Percentiles rank a stretch among this genome's conserved stretches.
phyloP scores from a whole-genome alignment of 2,888 invertebrate species.

The Parthenolecanium corni region DNA sequence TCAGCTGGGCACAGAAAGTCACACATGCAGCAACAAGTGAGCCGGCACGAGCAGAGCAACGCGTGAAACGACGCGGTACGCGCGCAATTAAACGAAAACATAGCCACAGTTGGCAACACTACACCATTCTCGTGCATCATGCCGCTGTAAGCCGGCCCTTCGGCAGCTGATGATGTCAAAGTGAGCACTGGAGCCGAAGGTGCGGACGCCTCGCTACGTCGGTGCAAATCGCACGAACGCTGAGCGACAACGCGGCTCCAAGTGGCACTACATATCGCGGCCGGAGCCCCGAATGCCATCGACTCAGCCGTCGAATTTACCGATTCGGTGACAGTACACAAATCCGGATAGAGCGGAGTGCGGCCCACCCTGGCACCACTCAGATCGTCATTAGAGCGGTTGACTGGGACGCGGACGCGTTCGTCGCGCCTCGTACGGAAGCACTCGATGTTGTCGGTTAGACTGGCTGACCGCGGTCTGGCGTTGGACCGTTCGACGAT shows the following conservation, averaged over 20 bases:
- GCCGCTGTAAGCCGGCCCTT: no score
- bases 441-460: conserved; percentile 17
- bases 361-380: neutral
- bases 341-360: conserved; percentile 37
- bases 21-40: conserved; percentile 49
- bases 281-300: neutral
- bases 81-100: conserved; percentile 18
- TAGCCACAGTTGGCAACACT: neutral
- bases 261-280: neutral
- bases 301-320: conserved; percentile 35
- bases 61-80: conserved; percentile 19
- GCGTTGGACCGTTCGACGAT: neutral
- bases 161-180: no score
- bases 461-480: conserved; percentile 13
- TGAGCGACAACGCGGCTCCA: neutral
- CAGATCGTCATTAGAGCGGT: conserved; percentile 14
- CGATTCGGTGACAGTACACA: conserved; percentile 39
- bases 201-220: no score
- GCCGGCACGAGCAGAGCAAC: conserved; percentile 23
- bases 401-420: neutral
- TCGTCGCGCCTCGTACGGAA: conserved; percentile 12
- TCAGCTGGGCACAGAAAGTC: conserved; percentile 49
- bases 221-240: neutral
- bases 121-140: neutral
- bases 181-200: no score